Evolutionary conservation across 2,888 invertebrate species (phyloP).

Genomic region (Athalia rosae): DNA sequence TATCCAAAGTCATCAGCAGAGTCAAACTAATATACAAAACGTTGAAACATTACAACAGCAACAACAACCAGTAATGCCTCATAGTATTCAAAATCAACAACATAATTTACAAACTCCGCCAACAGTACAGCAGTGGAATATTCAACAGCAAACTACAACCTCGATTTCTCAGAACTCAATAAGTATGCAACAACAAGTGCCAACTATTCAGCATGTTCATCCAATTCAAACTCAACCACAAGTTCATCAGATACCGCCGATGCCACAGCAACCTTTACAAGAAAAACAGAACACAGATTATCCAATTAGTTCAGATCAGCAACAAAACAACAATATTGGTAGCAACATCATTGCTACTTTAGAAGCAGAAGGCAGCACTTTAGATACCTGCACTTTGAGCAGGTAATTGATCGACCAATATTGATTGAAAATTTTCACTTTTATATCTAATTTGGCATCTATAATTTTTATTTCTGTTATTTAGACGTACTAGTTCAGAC

Average conservation of each 20-base stretch:
- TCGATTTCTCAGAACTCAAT: constrained; percentile 34
- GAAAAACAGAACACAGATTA: constrained; percentile 45
- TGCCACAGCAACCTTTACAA: constrained; percentile 44
- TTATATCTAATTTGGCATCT: background rate
- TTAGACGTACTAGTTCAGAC: constrained; percentile 67
- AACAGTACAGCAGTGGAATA: constrained; percentile 49
- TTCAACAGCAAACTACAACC: constrained; percentile 47
- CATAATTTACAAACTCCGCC: constrained; percentile 50
- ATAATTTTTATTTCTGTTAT: constrained; percentile 31
- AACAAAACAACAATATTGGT: constrained; percentile 37
- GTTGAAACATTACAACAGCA: constrained; percentile 51
- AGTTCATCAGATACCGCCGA: constrained; percentile 46
- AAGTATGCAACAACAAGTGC: constrained; percentile 45
- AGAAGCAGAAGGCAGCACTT: constrained; percentile 51
- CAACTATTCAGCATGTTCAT: constrained; percentile 35
- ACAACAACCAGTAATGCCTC: constrained; percentile 51
- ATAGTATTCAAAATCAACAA: constrained; percentile 54
- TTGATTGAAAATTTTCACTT: background rate
- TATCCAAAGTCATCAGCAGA: constrained; percentile 51
- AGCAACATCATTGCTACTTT: constrained; percentile 56
- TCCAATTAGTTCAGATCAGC: constrained; percentile 40
- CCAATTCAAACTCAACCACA: constrained; percentile 51
- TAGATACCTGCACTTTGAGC: constrained; percentile 54
- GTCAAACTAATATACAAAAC: constrained; percentile 47
- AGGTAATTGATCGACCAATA: constrained; percentile 55